These are phyloP conservation scores for Temnothorax nylanderi DNA, from an alignment of 1,140 invertebrate genomes.

Conservation along the genomic window DNA sequence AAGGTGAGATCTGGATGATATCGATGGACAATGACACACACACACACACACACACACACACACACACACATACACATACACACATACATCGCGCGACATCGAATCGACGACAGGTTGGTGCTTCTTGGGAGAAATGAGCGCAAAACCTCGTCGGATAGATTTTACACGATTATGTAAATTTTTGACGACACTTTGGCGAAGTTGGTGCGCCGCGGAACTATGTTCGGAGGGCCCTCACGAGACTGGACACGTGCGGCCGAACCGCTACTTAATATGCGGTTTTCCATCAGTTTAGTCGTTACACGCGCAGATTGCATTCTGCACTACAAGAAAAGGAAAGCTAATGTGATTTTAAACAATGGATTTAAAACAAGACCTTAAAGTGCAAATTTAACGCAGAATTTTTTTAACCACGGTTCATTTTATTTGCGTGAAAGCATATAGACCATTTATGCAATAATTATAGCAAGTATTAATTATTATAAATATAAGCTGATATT, in stretches of 20 bases:
- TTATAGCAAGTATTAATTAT: neutral
- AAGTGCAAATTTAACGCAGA: neutral
- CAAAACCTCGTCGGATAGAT: constrained; percentile 42
- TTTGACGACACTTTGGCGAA: constrained; percentile 36
- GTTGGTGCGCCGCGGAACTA: constrained; percentile 21
- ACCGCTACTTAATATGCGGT: constrained; percentile 46
- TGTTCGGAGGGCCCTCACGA: constrained; percentile 16
- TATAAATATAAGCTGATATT: neutral
- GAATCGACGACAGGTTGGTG: neutral
- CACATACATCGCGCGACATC: neutral
- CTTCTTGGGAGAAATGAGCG: neutral
- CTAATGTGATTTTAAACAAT: constrained; percentile 47
- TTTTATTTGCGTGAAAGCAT: neutral
- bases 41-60: neutral
- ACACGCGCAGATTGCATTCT: constrained; percentile 29
- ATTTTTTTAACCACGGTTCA: neutral
- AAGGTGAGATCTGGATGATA: neutral
- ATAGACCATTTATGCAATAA: neutral
- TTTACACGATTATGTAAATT: constrained; percentile 65
- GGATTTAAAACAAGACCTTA: constrained; percentile 23
- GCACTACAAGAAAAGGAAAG: neutral
- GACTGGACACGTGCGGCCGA: constrained; percentile 64
- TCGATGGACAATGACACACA: neutral
- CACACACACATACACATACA: neutral
- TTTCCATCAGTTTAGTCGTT: constrained; percentile 58